Conservation (phyloP, 2,797 vertebrate species). For the Novumbra hubbsi region DNA sequence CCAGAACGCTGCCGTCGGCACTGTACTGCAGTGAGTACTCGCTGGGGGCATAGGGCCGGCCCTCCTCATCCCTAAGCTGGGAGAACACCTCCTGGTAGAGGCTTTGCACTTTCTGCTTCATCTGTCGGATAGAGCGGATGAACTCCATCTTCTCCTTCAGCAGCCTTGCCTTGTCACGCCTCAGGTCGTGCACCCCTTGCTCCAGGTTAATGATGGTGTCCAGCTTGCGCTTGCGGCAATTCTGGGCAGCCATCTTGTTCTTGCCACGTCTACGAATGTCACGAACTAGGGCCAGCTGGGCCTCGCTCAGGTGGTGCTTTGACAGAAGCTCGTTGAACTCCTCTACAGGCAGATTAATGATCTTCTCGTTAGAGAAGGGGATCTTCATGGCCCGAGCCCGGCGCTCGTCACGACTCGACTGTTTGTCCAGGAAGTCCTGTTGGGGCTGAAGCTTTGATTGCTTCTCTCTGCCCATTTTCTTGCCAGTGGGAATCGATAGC, state of each 20-base stretch:
- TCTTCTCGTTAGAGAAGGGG: conserved; percentile 97
- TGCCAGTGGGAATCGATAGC: conserved; percentile 62
- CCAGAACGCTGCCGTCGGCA: conserved; percentile 88
- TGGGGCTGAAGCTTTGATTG: conserved; percentile 68
- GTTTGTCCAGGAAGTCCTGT: conserved; percentile 86
- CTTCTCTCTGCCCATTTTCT: conserved; percentile 82
- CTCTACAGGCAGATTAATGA: conserved; percentile 96
- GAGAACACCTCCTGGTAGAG: conserved; percentile 95
- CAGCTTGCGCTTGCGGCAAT: conserved; percentile 97
- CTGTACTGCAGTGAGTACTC: conserved; percentile 92
- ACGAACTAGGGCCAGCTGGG: conserved; percentile 92
- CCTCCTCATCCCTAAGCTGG: conserved; percentile 92
- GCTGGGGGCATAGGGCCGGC: conserved; percentile 89
- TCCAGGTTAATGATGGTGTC: conserved; percentile 98
- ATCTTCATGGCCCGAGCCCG: conserved; percentile 96
- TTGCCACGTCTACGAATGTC: conserved; percentile 96
- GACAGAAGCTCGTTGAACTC: conserved; percentile 98
- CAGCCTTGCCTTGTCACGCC: conserved; percentile 88
- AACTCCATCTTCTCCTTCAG: conserved; percentile 96
- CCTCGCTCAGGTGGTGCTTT: conserved; percentile 94
- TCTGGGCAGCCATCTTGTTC: conserved; percentile 99
- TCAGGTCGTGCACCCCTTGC: conserved; percentile 91
- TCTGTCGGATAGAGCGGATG: conserved; percentile 91
- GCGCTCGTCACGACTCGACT: conserved; percentile 92
- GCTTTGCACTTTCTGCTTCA: conserved; percentile 97